Percentiles rank a stretch among this genome's conserved stretches.
Evolutionary conservation across 2,888 invertebrate genomes (phyloP).

Genomic region (Meta bourneti): DNA sequence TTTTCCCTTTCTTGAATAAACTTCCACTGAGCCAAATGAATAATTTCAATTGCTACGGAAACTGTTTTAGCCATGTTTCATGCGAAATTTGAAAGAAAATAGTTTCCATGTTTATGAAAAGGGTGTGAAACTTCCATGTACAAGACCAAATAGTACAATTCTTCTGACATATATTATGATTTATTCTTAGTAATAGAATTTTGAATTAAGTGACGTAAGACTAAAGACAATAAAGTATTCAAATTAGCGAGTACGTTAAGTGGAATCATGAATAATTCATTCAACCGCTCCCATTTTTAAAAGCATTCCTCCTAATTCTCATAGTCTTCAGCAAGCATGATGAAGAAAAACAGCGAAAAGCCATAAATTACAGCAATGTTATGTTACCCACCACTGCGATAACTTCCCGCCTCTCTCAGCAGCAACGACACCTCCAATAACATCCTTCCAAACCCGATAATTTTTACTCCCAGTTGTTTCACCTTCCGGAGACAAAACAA

Average conservation of each 20-base stretch:
- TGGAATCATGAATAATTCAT: not conserved
- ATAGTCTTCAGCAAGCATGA: not conserved
- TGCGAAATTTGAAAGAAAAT: too few relatives aligned
- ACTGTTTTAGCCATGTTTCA: too few relatives aligned
- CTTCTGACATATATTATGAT: too few relatives aligned
- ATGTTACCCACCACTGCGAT: not conserved
- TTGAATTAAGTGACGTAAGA: not conserved
- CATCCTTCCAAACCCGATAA: conserved; percentile 42
- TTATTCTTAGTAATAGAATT: too few relatives aligned
- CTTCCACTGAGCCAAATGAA: too few relatives aligned
- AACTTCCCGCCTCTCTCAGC: not conserved
- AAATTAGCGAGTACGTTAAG: not conserved
- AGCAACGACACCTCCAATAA: conserved; percentile 8
- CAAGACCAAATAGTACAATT: too few relatives aligned
- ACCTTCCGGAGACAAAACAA: conserved; percentile 28
- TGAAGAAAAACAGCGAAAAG: not conserved
- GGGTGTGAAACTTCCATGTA: too few relatives aligned
- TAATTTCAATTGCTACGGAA: too few relatives aligned
- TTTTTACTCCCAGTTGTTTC: conserved; percentile 28
- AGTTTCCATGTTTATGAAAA: too few relatives aligned
- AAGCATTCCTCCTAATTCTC: not conserved
- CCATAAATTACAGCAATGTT: not conserved
- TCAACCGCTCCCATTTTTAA: not conserved
- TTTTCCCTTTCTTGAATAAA: too few relatives aligned
- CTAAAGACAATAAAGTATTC: not conserved